These are phyloP conservation scores for Perizoma affinitatum DNA, from an alignment of 2,888 invertebrate genomes.

Conservation along the genomic window DNA sequence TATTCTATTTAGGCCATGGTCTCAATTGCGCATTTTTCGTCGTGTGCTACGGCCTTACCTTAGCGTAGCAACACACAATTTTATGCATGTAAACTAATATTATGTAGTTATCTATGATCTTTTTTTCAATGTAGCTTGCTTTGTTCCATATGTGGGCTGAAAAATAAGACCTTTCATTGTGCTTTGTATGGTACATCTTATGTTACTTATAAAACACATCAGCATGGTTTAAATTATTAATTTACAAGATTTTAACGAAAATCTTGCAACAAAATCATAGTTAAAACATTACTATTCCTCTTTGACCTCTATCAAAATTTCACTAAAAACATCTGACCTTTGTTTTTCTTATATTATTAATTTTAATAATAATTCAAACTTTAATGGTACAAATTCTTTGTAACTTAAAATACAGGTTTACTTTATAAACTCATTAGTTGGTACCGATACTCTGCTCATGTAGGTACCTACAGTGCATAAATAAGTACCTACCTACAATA, in stretches of 20 bases:
- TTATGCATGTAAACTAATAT: conserved; percentile 23
- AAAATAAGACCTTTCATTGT: conserved; percentile 16
- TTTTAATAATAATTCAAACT: too few species aligned
- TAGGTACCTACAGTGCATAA: too few species aligned
- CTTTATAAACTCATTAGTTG: too few species aligned
- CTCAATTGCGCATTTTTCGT: conserved; percentile 76
- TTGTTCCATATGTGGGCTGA: conserved; percentile 20
- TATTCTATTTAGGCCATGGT: conserved; percentile 79
- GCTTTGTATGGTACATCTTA: background rate
- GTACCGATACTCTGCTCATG: too few species aligned
- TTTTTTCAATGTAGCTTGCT: conserved; percentile 17
- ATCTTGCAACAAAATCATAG: background rate
- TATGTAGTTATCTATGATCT: background rate
- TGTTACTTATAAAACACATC: background rate
- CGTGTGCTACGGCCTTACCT: conserved; percentile 54
- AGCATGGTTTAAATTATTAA: background rate
- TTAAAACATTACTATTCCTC: background rate
- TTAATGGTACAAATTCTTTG: too few species aligned
- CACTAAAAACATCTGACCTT: too few species aligned
- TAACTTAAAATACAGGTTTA: too few species aligned
- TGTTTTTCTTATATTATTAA: too few species aligned
- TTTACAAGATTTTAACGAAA: background rate
- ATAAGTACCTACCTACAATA: background rate
- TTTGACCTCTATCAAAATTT: background rate
- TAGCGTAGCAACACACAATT: conserved; percentile 33